Base-by-base conservation (phyloP, 2,888 invertebrate species). In the Thumatha senex region DNA sequence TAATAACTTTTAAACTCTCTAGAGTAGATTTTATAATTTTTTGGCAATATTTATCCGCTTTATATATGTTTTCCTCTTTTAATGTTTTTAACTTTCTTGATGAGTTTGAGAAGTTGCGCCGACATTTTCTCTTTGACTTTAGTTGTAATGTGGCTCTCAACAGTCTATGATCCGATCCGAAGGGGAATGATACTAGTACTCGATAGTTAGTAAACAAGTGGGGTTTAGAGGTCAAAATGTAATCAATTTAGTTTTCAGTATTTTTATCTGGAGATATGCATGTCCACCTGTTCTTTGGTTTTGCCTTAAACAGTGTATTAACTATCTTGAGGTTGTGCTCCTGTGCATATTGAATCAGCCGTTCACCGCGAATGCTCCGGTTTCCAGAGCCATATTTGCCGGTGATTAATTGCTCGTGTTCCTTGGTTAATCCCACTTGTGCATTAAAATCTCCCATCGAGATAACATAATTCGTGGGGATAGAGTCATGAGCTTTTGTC, bases 91-190 rank as follows among this genome's bases (percentile, higher is more conserved):
- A 15, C 11, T 29, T 46, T 4, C 29, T n/a, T n/a, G n/a, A n/a
- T n/a, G n/a, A n/a, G n/a, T n/a, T n/a, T n/a, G n/a, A n/a, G n/a
- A n/a, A n/a, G n/a, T n/a, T n/a, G n/a, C n/a, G n/a, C n/a, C n/a
- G n/a, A n/a, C n/a, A n/a, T n/a, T n/a, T n/a, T n/a, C n/a, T n/a
- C n/a, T n/a, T n/a, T n/a, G n/a, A n/a, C n/a, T n/a, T n/a, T n/a
- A n/a, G n/a, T n/a, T n/a, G n/a, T n/a, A n/a, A n/a, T n/a, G n/a
- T n/a, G n/a, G n/a, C n/a, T n/a, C n/a, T n/a, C n/a, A n/a, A n/a
- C n/a, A n/a, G n/a, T n/a, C 50, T 50, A 11, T 50, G 45, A 31
- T 46, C 50, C 18, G 46, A 41, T 15, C 50, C 41, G 12, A 40
- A 40, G 9, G 40, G 12, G 12, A 40, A 40, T 2, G 29, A 40